Conservation (phyloP, 2,797 vertebrate species). For the Hylomyscus alleni region DNA sequence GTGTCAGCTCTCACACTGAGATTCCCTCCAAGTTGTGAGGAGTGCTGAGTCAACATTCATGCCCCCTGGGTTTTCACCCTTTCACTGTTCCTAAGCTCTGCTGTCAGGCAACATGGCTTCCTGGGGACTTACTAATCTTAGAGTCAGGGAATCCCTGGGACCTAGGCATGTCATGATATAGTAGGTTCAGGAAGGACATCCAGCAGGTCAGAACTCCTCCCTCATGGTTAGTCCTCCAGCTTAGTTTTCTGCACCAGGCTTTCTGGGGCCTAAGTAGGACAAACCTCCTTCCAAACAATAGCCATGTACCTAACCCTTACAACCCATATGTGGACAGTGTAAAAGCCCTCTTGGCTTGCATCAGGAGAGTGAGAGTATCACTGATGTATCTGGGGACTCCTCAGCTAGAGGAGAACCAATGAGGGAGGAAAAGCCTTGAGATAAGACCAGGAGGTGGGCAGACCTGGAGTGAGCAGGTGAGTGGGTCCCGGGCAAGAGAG, state of each 20-base stretch:
- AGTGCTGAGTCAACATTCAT: neutral
- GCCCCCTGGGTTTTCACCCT: rapidly evolving
- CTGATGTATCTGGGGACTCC: rapidly evolving
- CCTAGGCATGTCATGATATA: neutral
- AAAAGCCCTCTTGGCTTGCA: neutral
- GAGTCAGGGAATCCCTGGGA: too few relatives aligned
- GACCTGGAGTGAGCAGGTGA: neutral
- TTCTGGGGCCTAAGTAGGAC: neutral
- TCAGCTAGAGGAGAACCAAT: neutral
- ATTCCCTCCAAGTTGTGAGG: too few relatives aligned
- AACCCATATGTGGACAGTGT: neutral
- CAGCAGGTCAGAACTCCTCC: neutral
- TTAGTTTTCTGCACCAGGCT: too few relatives aligned
- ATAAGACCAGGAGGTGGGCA: neutral
- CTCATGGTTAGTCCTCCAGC: rapidly evolving
- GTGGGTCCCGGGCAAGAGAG: neutral
- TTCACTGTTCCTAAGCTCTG: neutral
- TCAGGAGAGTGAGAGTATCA: rapidly evolving
- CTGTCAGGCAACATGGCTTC: neutral
- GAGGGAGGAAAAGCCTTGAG: too few relatives aligned
- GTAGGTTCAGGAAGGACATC: neutral
- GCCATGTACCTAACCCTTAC: neutral
- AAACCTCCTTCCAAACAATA: too few relatives aligned
- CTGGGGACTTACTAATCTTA: too few relatives aligned
- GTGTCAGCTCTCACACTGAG: neutral